Evolutionary conservation across 2,797 vertebrate genomes (phyloP), one percentile per base, ranked within the genome.

Genomic region (Tiaroga cobitis): DNA sequence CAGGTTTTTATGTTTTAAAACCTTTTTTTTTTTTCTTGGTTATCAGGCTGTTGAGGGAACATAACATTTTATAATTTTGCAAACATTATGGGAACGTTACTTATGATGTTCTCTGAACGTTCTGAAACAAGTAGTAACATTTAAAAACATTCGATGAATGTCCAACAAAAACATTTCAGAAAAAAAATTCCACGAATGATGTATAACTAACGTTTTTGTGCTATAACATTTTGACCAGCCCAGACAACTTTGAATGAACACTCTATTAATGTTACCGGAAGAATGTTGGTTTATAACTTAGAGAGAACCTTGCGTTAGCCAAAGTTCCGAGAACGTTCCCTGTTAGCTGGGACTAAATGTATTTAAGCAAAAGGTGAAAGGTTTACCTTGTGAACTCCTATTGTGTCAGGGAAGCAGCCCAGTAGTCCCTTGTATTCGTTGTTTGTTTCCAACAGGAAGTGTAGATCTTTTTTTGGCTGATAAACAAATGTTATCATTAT

Each of bases 371-470:
- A 81, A 59, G 26, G 63, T 61, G 19, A 85, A 65, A 43, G 43
- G 11, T 59, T 54, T 13, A 97, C 97, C 97, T 96, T 98, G 91
- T 98, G 97, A 80, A 97, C 94, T 70, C 94, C 93, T 26, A 97
- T 95, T 73, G 97, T 97, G 72, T 97, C 97, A 11, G 97, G 97
- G 91, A 98, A 97, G 92, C 97, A 97, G 90, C 96, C 96, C 15
- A 98, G 95, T 85, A 98, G 95, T 43, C 97, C 95, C 88, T 97
- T 98, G 82, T 98, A 98, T 82, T 98, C 97, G 0, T 93, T 95
- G 89, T 97, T 97, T n/a, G 95, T 97, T 89, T 98, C 97, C 95
- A 98, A 94, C 90, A 98, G 93, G 92, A 96, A 97, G 82, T 97
- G 96, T n/a, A 97, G 95, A 80, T 98, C 97, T 91, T 96, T 97